A percentile compares a stretch with the other conserved stretches of the same genome.
phyloP scores from a whole-genome alignment of 2,113 vertebrate species.

The Halcyon senegalensis region DNA sequence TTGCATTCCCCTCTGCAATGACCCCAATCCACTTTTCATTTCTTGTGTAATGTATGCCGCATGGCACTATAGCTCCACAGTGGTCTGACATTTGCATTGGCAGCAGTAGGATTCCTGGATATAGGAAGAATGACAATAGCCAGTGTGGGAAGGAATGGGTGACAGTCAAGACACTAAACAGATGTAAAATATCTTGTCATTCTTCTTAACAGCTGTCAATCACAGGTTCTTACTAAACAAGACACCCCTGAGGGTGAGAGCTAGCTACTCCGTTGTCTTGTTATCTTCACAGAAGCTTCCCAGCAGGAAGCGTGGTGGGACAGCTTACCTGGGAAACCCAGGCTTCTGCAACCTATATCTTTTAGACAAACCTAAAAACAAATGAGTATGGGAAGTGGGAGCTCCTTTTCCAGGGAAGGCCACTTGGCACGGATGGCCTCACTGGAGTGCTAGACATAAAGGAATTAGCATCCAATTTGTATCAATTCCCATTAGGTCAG shows the following conservation, averaged over 20 bases:
- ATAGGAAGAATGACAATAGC: constrained; percentile 82
- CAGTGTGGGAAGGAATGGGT: constrained; percentile 73
- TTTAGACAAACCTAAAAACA: constrained; percentile 62
- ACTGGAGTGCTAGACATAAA: constrained; percentile 66
- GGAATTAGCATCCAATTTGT: constrained; percentile 79
- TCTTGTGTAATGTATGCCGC: constrained; percentile 69
- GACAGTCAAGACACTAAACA: constrained; percentile 78
- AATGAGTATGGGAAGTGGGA: constrained; percentile 49
- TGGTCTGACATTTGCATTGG: constrained; percentile 73
- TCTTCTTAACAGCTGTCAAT: constrained; percentile 81
- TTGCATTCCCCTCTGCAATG: constrained; percentile 71
- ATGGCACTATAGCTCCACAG: constrained; percentile 66
- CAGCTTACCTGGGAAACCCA: constrained; percentile 69
- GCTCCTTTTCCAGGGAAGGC: background rate
- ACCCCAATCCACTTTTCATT: constrained; percentile 59
- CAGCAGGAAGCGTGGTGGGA: constrained; percentile 68
- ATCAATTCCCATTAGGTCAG: constrained; percentile 61
- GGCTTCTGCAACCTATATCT: background rate
- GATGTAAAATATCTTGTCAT: constrained; percentile 86
- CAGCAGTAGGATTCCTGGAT: constrained; percentile 65
- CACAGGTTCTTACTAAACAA: constrained; percentile 72
- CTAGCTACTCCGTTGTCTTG: constrained; percentile 42
- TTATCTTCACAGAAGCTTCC: constrained; percentile 70
- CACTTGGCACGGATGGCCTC: constrained; percentile 35
- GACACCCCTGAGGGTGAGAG: constrained; percentile 66